Conservation (phyloP, 1,140 invertebrate species). For the Drosophila saltans region DNA sequence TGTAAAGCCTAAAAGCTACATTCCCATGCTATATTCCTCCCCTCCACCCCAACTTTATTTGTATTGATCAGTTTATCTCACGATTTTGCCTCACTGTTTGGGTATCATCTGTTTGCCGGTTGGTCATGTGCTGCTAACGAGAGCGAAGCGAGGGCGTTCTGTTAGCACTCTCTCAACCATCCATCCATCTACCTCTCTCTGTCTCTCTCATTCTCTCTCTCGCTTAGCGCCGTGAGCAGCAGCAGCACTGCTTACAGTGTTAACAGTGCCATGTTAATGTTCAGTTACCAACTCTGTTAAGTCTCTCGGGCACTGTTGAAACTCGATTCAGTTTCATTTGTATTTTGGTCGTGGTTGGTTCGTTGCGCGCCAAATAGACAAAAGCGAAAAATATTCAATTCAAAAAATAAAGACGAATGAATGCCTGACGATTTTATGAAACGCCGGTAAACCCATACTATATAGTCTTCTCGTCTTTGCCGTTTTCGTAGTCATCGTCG, state of each 20-base stretch:
- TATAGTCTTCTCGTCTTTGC: too few relatives aligned
- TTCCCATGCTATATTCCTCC: background rate
- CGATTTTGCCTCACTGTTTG: conserved; percentile 30
- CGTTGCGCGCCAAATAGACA: conserved; percentile 34
- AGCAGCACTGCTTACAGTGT: background rate
- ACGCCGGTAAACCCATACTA: background rate
- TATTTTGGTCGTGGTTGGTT: conserved; percentile 37
- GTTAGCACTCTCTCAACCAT: background rate
- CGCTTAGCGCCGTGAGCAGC: conserved; percentile 25
- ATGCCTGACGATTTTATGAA: conserved; percentile 17
- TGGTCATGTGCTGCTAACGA: conserved; percentile 13
- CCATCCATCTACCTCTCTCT: background rate
- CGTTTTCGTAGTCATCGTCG: too few relatives aligned
- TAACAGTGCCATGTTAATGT: conserved; percentile 31
- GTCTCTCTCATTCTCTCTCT: background rate
- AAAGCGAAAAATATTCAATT: conserved; percentile 12
- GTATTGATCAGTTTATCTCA: conserved; percentile 3
- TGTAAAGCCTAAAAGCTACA: too few relatives aligned
- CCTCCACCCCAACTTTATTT: background rate
- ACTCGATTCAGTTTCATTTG: conserved; percentile 4
- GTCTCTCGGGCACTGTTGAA: conserved; percentile 1
- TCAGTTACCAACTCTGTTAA: background rate
- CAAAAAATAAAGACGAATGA: conserved; percentile 18
- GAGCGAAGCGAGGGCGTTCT: conserved; percentile 18
- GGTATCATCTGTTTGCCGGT: conserved; percentile 25